Evolutionary conservation across 2,797 vertebrate species (phyloP), one percentile per base, ranked within the genome.

Genomic region (Darevskia nairensis): DNA sequence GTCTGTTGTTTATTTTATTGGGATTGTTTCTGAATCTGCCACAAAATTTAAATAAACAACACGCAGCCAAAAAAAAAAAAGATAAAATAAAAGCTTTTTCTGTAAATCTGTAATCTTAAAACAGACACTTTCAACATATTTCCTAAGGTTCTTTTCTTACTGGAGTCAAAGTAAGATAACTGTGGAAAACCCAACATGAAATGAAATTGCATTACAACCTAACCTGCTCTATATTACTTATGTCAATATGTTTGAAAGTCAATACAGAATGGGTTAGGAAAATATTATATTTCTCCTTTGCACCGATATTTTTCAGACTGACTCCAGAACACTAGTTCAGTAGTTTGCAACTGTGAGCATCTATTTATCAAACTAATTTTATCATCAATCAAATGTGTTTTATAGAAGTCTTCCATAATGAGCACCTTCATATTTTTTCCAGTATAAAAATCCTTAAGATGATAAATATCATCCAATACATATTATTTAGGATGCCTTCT

Each of bases 281-380:
- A 61, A 27, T 21, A 13, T 86, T 66, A 72, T 86, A 79, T 61
- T 72, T 71, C 35, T 61, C 61, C 50, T n/a, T 85, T 50, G 61
- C 1, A 11, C 88, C 25, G 1, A 1, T 82, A 0, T 78, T 86
- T 87, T 87, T 91, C 29, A 82, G 27, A 50, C 90, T 87, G 87
- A 87, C 29, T 90, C 0, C 44, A n/a, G 25, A 80, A 78, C 74
- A 0, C 3, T 41, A 84, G 10, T 41, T 86, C 72, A 27, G 35
- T 85, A 86, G 89, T 89, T 88, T 82, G 69, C 90, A 80, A 0
- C 59, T 41, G 4, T 86, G 78, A 9, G 46, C 1, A 8, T 81
- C 66, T 88, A 87, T 46, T 86, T 80, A 61, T 21, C 72, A 89
- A 89, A 80, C 0, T 78, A 84, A 7, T 89, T 91, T 92, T 89